Base-by-base conservation (phyloP, 2,797 vertebrate species). In the Fringilla coelebs region DNA sequence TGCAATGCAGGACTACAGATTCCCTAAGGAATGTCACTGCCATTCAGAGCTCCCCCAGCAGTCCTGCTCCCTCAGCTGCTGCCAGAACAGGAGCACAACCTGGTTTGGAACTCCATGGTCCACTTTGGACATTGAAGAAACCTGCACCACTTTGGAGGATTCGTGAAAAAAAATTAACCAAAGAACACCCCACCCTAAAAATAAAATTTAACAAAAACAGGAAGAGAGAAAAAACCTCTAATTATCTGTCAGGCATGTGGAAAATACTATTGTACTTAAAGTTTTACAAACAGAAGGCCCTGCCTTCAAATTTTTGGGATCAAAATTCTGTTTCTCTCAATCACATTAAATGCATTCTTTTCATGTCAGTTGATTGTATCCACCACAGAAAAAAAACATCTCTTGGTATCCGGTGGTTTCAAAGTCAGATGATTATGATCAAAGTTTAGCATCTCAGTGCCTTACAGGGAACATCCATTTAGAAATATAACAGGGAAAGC, bases 401-500 rank as follows among this genome's bases (percentile, higher is more conserved):
- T 94, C 92, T 96, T 86, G 68, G 51, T 96, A 91, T 90, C 84
- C 92, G 45, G 51, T 0, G 8, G 28, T 88, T 97, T 96, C 66
- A 80, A 92, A 90, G 76, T 91, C 76, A 90, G 92, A 63, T 90
- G 71, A 76, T 90, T 93, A 88, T 45, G 76, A 88, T 88, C 65
- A 97, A 96, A 95, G 51, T 86, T 79, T 88, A 88, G 41, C 58
- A 93, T 88, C 62, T 65, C 71, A 9, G 45, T 3, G 11, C 74
- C 94, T 96, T 91, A 90, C 38, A 87, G 48, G 82, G 63, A 93
- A 96, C 96, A 96, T 51, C 71, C 90, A 93, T 94, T 73, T 94
- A 74, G 46, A 94, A 92, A 45, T 46, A 70, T 19, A 81, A 75
- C 0, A 3, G 65, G 77, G 88, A 52, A 85, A 91, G 66, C 13